Conservation (phyloP, 1,140 invertebrate genomes). For the Lysiphlebus fabarum region DNA sequence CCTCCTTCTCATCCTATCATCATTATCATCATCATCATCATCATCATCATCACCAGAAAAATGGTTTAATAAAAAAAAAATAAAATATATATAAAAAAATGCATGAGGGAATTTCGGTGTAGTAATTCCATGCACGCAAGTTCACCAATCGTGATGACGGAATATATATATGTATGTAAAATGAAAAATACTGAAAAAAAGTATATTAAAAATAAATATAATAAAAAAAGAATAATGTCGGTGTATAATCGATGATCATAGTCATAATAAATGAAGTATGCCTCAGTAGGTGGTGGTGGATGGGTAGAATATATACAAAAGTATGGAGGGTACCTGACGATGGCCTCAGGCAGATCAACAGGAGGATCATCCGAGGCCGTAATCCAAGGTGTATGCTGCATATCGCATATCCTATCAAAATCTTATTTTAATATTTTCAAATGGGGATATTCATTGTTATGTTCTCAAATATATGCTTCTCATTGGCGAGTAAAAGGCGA, state of each 20-base stretch:
- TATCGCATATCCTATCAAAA: slow-evolving; percentile 53
- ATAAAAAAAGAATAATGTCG: slow-evolving; percentile 35
- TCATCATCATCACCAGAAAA: background rate
- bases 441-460: slow-evolving; percentile 3
- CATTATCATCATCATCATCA: too few relatives aligned
- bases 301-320: slow-evolving; percentile 16
- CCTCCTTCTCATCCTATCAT: too few relatives aligned
- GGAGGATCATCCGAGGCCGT: slow-evolving; percentile 50
- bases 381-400: slow-evolving; percentile 53
- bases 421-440: slow-evolving; percentile 35
- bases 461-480: slow-evolving; percentile 10
- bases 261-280: slow-evolving; percentile 56
- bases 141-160: background rate
- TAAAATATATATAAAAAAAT: slow-evolving; percentile 10
- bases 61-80: background rate
- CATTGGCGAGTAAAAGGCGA: background rate
- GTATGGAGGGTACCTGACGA: slow-evolving; percentile 47
- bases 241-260: slow-evolving; percentile 55
- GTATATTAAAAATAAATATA: slow-evolving; percentile 24
- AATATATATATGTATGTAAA: slow-evolving; percentile 10
- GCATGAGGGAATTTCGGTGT: slow-evolving; percentile 15
- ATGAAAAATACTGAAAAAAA: background rate
- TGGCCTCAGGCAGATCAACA: slow-evolving; percentile 43
- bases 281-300: slow-evolving; percentile 42
- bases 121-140: slow-evolving; percentile 10